phyloP scores from a whole-genome alignment of 2,888 invertebrate genomes.

The Oconnorella tubifera region DNA sequence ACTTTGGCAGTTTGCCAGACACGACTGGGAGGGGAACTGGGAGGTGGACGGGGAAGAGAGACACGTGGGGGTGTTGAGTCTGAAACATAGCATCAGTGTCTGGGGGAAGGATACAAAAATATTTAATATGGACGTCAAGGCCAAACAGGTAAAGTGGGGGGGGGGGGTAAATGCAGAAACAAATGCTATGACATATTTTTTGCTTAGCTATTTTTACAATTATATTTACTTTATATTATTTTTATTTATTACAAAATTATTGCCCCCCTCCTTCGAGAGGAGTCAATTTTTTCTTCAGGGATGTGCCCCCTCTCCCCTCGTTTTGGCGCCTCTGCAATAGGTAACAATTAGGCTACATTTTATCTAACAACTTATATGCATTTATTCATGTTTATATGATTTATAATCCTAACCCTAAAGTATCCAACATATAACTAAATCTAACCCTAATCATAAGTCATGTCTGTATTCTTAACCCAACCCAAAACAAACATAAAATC shows the following conservation, averaged over 20 bases:
- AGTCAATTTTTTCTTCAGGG: too few species aligned
- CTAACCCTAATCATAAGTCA: too few species aligned
- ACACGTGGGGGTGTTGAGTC: constrained; percentile 66
- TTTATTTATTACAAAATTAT: constrained; percentile 5
- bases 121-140: constrained; percentile 64
- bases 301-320: too few species aligned
- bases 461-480: too few species aligned
- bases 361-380: too few species aligned
- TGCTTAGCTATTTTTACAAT: not conserved
- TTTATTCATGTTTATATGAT: too few species aligned
- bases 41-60: constrained; percentile 55
- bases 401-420: too few species aligned
- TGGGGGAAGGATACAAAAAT: constrained; percentile 62
- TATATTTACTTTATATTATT: not conserved
- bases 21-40: constrained; percentile 68
- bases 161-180: not conserved
- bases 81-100: constrained; percentile 66
- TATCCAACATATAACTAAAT: too few species aligned
- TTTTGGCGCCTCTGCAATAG: too few species aligned
- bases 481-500: too few species aligned
- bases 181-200: not conserved
- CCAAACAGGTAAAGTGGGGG: constrained; percentile 65
- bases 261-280: too few species aligned
- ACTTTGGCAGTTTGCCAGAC: constrained; percentile 59
- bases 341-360: too few species aligned